phyloP scores from a whole-genome alignment of 2,888 invertebrate genomes.

The Spilosoma lubricipeda region DNA sequence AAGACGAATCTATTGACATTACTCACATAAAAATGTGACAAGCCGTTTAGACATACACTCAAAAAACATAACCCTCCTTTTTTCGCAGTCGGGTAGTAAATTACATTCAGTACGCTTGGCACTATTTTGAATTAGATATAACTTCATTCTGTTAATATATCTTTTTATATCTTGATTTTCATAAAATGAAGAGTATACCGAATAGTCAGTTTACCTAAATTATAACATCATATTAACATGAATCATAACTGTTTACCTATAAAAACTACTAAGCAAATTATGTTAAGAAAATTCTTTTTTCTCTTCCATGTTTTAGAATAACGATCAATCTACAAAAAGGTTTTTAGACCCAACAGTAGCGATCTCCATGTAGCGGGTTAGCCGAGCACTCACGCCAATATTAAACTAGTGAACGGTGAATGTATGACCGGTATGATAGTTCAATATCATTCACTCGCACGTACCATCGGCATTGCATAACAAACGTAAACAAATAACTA shows the following conservation, averaged over 20 bases:
- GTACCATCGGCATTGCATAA: slow-evolving; percentile 42
- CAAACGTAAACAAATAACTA: slow-evolving; percentile 44
- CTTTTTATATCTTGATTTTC: no score
- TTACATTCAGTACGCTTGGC: no score
- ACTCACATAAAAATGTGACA: no score
- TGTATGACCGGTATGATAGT: slow-evolving; percentile 30
- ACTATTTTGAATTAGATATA: no score
- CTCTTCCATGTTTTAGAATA: slow-evolving; percentile 24
- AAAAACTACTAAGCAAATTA: slow-evolving; percentile 17
- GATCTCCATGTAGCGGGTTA: slow-evolving; percentile 27
- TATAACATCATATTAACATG: background rate
- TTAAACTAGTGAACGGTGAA: slow-evolving; percentile 12
- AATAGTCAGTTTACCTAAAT: background rate
- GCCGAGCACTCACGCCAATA: slow-evolving; percentile 44
- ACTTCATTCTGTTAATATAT: no score
- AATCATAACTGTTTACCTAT: background rate
- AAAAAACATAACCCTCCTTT: no score
- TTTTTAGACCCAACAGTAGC: slow-evolving; percentile 41
- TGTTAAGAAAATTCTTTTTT: background rate
- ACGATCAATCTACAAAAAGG: slow-evolving; percentile 44
- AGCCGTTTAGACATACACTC: no score
- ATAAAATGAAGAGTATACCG: background rate
- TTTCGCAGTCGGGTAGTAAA: no score
- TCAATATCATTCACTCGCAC: slow-evolving; percentile 49
- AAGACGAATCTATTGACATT: no score